phyloP scores from a whole-genome alignment of 2,113 vertebrate species.

The Origma solitaria region DNA sequence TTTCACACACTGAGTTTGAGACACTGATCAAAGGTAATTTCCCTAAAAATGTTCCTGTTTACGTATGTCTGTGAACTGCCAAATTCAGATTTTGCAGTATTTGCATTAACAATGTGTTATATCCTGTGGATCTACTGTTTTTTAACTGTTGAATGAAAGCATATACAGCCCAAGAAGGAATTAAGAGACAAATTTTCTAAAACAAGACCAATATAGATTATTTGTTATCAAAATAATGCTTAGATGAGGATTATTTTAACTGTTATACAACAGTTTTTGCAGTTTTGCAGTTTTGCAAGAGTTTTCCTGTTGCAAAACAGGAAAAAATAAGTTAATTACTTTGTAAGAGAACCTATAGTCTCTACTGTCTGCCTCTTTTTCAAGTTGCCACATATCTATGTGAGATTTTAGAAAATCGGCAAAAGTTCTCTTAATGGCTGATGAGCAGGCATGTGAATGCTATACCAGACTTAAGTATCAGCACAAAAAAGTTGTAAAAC shows the following conservation, averaged over 20 bases:
- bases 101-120: neutral
- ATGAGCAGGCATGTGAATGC: neutral
- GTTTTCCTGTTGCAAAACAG: neutral
- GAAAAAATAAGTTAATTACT: neutral
- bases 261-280: too few species aligned
- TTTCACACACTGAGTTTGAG: constrained; percentile 80
- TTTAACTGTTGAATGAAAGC: neutral
- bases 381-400: neutral
- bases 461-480: neutral
- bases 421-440: neutral
- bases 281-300: too few species aligned
- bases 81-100: neutral
- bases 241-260: neutral
- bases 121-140: neutral
- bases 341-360: neutral
- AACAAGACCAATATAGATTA: neutral
- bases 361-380: neutral
- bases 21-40: constrained; percentile 82
- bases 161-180: neutral
- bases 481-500: neutral
- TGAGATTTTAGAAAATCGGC: neutral
- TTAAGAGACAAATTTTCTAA: neutral
- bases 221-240: neutral
- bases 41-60: neutral
- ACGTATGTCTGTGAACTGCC: neutral